Evolutionary conservation across 1,140 invertebrate species (phyloP).

Genomic region (Drosophila yakuba): DNA sequence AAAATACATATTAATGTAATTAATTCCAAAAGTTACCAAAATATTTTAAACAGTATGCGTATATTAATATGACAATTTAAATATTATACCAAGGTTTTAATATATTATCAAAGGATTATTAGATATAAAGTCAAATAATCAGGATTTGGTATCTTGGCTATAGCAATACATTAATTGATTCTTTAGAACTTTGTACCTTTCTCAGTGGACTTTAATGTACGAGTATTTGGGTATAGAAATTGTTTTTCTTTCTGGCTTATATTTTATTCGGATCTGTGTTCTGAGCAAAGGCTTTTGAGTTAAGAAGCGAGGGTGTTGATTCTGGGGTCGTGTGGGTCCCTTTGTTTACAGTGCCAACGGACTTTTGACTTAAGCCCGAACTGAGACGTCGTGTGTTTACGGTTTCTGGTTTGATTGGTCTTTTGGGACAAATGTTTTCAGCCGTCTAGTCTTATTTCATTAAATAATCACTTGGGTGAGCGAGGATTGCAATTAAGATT

Average conservation of each 20-base stretch:
- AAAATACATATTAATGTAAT: neutral
- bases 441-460: constrained; percentile 32
- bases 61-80: neutral
- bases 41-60: neutral
- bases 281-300: constrained; percentile 18
- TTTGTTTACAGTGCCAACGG: constrained; percentile 55
- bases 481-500: constrained; percentile 29
- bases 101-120: too few relatives aligned
- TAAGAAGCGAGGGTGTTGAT: constrained; percentile 39
- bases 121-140: too few relatives aligned
- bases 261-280: constrained; percentile 11
- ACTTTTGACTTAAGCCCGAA: constrained; percentile 42
- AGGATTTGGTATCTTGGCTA: too few relatives aligned
- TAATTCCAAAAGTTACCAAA: neutral
- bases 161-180: too few relatives aligned
- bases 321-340: constrained; percentile 25
- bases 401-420: constrained; percentile 29
- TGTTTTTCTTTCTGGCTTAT: neutral
- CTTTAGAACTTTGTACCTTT: too few relatives aligned
- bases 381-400: constrained; percentile 22
- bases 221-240: neutral
- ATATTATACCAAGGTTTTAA: too few relatives aligned
- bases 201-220: neutral
- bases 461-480: constrained; percentile 30
- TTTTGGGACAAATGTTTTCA: constrained; percentile 31